Evolutionary conservation across 2,797 vertebrate species (phyloP).

Genomic region (Centropyge bicolor): DNA sequence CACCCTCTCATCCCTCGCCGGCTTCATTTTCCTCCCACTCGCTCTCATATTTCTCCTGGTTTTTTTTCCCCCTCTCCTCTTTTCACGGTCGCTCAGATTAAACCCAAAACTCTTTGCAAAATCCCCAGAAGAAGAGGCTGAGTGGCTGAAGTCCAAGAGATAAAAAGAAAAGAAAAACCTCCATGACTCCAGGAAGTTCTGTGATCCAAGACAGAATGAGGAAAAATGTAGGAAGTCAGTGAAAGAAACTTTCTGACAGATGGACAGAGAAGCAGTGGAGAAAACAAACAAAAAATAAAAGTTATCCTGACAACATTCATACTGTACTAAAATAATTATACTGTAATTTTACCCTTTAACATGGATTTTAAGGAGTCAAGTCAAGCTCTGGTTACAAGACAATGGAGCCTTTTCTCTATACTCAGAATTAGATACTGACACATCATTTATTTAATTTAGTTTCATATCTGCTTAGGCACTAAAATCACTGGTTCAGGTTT

Average conservation of each 20-base stretch:
- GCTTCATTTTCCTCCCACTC: conserved; percentile 43
- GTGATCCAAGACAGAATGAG: conserved; percentile 27
- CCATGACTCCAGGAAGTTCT: conserved; percentile 17
- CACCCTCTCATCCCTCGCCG: conserved; percentile 42
- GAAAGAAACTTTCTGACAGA: conserved; percentile 23
- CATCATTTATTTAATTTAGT: neutral
- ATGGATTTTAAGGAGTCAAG: neutral
- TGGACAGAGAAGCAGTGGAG: neutral
- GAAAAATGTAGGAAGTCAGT: neutral
- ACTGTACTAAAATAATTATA: neutral
- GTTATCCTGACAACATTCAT: neutral
- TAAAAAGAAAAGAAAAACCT: conserved; percentile 1
- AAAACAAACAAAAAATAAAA: neutral
- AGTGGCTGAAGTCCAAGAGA: conserved; percentile 9
- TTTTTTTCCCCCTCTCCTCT: neutral
- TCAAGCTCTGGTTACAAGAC: no score
- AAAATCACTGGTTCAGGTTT: no score
- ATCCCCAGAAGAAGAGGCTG: conserved; percentile 37
- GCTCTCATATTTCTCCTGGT: neutral
- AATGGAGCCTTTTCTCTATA: no score
- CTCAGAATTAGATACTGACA: neutral
- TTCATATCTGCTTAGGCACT: no score
- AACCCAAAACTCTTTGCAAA: conserved; percentile 45
- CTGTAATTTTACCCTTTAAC: neutral
- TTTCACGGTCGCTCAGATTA: conserved; percentile 45